Percentiles rank a stretch among this genome's conserved stretches.
Evolutionary conservation across 2,797 vertebrate species (phyloP).

Genomic region (Mus minutoides): DNA sequence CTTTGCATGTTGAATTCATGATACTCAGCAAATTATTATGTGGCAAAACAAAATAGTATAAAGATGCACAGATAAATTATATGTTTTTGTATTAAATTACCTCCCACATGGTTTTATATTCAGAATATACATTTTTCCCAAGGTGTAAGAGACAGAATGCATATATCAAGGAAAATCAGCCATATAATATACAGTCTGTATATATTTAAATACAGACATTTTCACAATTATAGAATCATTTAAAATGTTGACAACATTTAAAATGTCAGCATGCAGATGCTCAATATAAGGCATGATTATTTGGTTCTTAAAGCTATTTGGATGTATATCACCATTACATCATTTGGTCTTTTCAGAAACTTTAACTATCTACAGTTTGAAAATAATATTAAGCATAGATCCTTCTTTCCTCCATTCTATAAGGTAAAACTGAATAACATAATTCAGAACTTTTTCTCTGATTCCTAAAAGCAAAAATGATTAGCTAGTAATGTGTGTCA

Average conservation of each 20-base stretch:
- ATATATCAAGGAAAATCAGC: background rate
- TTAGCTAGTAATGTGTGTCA: conserved; percentile 23
- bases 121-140: background rate
- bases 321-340: background rate
- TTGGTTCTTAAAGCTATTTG: conserved; percentile 12
- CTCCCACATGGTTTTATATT: background rate
- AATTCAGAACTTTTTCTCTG: conserved; percentile 1
- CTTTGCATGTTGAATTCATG: background rate
- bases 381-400: background rate
- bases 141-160: background rate
- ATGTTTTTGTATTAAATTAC: background rate
- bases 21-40: background rate
- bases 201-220: too few relatives aligned
- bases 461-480: conserved; percentile 18
- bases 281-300: background rate
- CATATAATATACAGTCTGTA: background rate
- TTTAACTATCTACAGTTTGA: background rate
- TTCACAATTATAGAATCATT: background rate
- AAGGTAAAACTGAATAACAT: background rate
- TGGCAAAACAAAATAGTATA: background rate
- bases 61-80: background rate
- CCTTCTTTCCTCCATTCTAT: background rate
- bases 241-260: background rate
- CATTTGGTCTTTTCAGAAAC: background rate
- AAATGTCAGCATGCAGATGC: background rate